Percentiles rank a stretch among this genome's conserved stretches.
Evolutionary conservation across 2,113 vertebrate genomes (phyloP).

Genomic region (Chaetops frenatus): DNA sequence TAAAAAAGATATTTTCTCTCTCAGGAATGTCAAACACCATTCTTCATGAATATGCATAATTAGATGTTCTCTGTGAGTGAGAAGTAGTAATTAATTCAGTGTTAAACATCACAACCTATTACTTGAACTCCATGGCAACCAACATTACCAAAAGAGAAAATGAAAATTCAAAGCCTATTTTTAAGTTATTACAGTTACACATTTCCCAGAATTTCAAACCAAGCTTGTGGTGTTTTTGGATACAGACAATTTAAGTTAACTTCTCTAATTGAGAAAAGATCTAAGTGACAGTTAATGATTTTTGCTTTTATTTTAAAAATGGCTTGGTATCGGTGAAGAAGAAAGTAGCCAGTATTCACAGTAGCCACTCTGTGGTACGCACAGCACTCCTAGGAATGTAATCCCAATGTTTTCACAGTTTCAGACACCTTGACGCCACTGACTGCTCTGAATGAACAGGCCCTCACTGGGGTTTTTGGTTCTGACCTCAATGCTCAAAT

Average conservation of each 20-base stretch:
- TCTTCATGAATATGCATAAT: constrained; percentile 79
- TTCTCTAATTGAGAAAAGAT: background rate
- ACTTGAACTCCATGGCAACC: constrained; percentile 83
- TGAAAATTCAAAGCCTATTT: constrained; percentile 74
- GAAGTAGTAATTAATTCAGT: constrained; percentile 84
- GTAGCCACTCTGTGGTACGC: background rate
- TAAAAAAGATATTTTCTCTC: constrained; percentile 18
- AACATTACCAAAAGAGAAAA: constrained; percentile 70
- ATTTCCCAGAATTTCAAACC: constrained; percentile 65
- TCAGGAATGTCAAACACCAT: constrained; percentile 60
- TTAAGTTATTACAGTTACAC: constrained; percentile 69
- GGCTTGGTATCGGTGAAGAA: background rate
- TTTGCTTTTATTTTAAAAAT: background rate
- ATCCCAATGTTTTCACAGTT: background rate
- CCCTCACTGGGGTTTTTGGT: background rate
- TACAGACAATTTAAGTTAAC: constrained; percentile 52
- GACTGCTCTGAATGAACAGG: background rate
- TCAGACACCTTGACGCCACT: background rate
- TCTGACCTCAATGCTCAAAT: background rate
- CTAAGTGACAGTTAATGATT: background rate
- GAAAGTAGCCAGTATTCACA: background rate
- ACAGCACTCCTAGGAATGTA: background rate
- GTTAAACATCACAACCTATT: constrained; percentile 83
- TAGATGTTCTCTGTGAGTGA: constrained; percentile 79
- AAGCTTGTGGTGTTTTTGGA: constrained; percentile 52